These are phyloP conservation scores for Prinia subflava DNA, from an alignment of 2,113 vertebrate genomes.

Conservation along the genomic window DNA sequence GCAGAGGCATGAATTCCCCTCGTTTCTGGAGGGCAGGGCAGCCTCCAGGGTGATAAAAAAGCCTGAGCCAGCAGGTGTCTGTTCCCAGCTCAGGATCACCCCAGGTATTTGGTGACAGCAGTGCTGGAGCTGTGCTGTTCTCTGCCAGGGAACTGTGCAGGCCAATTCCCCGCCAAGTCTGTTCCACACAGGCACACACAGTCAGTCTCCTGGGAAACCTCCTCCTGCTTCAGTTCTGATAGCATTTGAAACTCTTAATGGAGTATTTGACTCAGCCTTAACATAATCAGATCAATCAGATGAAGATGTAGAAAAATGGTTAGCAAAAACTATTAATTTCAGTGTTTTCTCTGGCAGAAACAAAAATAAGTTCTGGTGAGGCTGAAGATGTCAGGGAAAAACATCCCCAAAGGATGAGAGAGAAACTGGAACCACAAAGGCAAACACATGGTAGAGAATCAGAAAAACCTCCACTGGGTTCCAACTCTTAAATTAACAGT, in stretches of 20 bases:
- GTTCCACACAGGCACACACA: not conserved
- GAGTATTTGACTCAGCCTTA: not conserved
- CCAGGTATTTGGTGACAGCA: not conserved
- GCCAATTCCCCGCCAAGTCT: not conserved
- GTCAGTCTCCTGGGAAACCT: slow-evolving; percentile 5
- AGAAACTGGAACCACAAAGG: slow-evolving; percentile 3
- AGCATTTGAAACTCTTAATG: not conserved
- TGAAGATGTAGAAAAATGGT: not conserved
- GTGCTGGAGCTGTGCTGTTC: not conserved
- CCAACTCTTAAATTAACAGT: slow-evolving; percentile 5
- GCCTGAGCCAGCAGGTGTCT: not conserved
- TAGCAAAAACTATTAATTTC: not conserved
- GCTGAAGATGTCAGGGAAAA: not conserved
- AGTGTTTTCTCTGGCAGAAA: not conserved
- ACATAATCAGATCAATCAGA: not conserved
- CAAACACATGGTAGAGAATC: slow-evolving; percentile 11
- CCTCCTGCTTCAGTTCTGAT: not conserved
- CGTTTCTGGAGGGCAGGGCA: not conserved
- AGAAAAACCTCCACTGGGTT: not conserved
- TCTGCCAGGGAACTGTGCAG: not conserved
- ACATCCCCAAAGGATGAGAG: not conserved
- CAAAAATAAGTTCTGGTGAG: not conserved
- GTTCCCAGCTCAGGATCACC: not conserved
- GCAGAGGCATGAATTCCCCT: not conserved
- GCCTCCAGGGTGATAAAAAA: not conserved